Conservation (phyloP, 1,140 invertebrate genomes). For the Dinothrombium tinctorium region DNA sequence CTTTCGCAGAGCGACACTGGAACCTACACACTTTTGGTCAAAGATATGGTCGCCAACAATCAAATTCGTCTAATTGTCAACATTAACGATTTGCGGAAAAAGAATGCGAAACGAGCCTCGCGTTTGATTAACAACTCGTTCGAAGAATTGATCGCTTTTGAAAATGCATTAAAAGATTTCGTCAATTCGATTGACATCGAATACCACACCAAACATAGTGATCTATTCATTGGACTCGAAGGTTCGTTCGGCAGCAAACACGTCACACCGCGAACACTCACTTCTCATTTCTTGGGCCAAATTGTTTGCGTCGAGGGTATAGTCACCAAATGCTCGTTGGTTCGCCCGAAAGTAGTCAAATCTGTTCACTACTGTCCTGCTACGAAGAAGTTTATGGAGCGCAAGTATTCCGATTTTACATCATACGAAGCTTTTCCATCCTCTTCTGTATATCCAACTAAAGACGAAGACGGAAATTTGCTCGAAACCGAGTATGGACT, state of each 20-base stretch:
- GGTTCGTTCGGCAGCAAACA: conserved; percentile 91
- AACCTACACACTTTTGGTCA: conserved; percentile 49
- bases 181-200: conserved; percentile 52
- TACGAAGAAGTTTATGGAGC: conserved; percentile 77
- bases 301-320: conserved; percentile 95
- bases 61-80: conserved; percentile 59
- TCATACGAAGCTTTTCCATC: conserved; percentile 77
- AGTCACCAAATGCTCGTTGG: conserved; percentile 83
- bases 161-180: conserved; percentile 71
- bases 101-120: conserved; percentile 45
- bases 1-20: neutral
- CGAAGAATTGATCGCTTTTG: conserved; percentile 77
- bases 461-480: conserved; percentile 94
- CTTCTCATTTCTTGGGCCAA: conserved; percentile 62
- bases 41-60: conserved; percentile 69
- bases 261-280: conserved; percentile 78
- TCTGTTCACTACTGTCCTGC: conserved; percentile 90
- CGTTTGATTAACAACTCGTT: conserved; percentile 63
- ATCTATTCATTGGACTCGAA: conserved; percentile 87
- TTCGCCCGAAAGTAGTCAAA: conserved; percentile 82
- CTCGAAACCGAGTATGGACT: conserved; percentile 93
- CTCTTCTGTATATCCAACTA: conserved; percentile 69
- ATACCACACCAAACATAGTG: conserved; percentile 55
- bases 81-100: conserved; percentile 78
- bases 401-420: conserved; percentile 87